Evolutionary conservation across 2,797 vertebrate species (phyloP), one percentile per base, ranked within the genome.

Genomic region (Phrynocephalus guinanensis): DNA sequence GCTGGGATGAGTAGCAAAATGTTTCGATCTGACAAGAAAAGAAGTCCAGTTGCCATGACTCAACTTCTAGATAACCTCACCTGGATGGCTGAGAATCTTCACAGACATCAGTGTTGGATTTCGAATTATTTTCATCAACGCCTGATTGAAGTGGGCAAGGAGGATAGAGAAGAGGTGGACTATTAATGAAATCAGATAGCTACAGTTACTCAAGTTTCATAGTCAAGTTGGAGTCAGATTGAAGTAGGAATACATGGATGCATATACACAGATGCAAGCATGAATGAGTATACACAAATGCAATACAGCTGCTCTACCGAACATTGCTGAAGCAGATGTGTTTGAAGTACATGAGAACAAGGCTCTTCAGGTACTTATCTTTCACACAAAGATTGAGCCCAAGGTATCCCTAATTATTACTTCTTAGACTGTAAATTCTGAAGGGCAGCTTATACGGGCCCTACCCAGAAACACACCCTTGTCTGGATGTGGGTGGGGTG

Each of bases 391-490:
- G 38, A 48, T 38, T 48, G 38, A 85, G 28, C 33, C 20, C 6
- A 33, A 70, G 48, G 7, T 20, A 5, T 24, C 52, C 9, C 38
- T 73, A 73, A 81, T 81, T 50, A 70, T 78, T 72, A 72, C 70
- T 86, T 79, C 75, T 50, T 26, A 67, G 52, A 66, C 24, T 24
- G 52, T 50, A 73, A 82, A 87, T 52, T 79, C 20, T 71, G 79
- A 86, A 48, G 60, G 26, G 30, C 26, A n/a, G 5, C 52, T 66
- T 26, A 82, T 33, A 60, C 60, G 44, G 80, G 38, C 79, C 50
- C 56, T 75, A 30, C 30, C 79, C 60, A 82, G 79, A 30, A 8
- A 22, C 79, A 82, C 86, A 82, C 86, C 70, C 56, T 75, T 30
- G 18, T 30, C 38, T 81, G 56, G 33, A 73, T 50, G 48, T 26